Base-by-base conservation (phyloP, 2,113 vertebrate genomes). In the Formicarius rufipectus region DNA sequence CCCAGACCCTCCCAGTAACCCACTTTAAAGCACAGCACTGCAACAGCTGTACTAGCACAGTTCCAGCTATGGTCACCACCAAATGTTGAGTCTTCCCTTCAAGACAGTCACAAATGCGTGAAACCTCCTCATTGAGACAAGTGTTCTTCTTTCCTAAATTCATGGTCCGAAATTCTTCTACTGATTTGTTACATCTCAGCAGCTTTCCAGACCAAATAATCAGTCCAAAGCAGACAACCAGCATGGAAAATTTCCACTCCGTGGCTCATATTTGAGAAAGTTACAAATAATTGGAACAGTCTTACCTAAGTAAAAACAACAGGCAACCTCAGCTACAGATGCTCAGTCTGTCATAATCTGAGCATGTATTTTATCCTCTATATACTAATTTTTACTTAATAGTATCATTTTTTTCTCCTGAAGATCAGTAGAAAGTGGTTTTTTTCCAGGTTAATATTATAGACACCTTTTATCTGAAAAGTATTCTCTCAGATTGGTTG, bases 21-120 rank as follows among this genome's bases (percentile, higher is more conserved):
- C 7, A 1, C 71, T 80, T 24, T 13, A 47, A 76, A 85, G 39
- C 8, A 3, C 35, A 53, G 47, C 7, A 6, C 33, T n/a, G 25
- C 56, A 79, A 67, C 37, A 67, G 58, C 77, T 73, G 35, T 56
- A 47, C 49, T 44, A 42, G 73, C 47, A 68, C 75, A 47, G 88
- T 62, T 71, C 63, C 76, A 53, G 80, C 45, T 10, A 24, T 12
- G 58, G 53, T 16, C 89, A 85, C 21, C 20, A 53, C 50, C 53
- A 64, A 24, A 28, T 2, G 6, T 30, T 52, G 23, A 10, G 14
- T 27, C 53, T 64, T 63, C 58, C 66, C 60, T 28, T 60, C 7
- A 62, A 66, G 20, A 50, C 2, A 77, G 47, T 7, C 6, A 0
- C 2, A 0, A 75, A 64, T 2, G 45, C 60, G 42, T 40, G n/a